These are phyloP conservation scores for Heliornis fulica DNA, from an alignment of 2,113 vertebrate genomes.

Conservation along the genomic window DNA sequence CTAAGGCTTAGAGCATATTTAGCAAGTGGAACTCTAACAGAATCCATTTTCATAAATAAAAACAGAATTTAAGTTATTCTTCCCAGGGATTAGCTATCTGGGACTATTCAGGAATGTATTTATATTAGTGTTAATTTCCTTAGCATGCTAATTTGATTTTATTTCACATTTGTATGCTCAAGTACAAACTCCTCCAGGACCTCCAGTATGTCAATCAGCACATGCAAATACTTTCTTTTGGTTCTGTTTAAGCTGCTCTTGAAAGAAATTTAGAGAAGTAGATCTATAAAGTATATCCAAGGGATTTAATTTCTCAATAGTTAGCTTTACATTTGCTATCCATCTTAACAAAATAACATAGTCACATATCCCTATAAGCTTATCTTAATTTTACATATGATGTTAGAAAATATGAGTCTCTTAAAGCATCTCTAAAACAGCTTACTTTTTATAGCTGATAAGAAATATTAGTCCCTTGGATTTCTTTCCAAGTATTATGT, in stretches of 20 bases:
- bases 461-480: neutral
- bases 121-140: constrained; percentile 42
- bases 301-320: neutral
- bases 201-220: constrained; percentile 2
- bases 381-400: constrained; percentile 16
- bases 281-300: neutral
- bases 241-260: constrained; percentile 2
- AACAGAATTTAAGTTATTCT: constrained; percentile 39
- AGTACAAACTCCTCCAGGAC: constrained; percentile 21
- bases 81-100: constrained; percentile 39
- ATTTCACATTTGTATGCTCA: constrained; percentile 48
- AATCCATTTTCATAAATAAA: constrained; percentile 65
- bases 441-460: neutral
- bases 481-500: neutral
- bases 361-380: neutral
- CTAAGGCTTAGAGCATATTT: constrained; percentile 60
- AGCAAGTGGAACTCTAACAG: constrained; percentile 32
- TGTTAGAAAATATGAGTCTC: neutral
- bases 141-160: constrained; percentile 47
- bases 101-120: constrained; percentile 30
- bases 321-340: neutral
- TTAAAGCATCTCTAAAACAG: neutral
- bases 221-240: neutral
- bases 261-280: neutral
- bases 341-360: constrained; percentile 1